These are phyloP conservation scores for Acronicta psi DNA, from an alignment of 2,888 invertebrate genomes.

Conservation along the genomic window DNA sequence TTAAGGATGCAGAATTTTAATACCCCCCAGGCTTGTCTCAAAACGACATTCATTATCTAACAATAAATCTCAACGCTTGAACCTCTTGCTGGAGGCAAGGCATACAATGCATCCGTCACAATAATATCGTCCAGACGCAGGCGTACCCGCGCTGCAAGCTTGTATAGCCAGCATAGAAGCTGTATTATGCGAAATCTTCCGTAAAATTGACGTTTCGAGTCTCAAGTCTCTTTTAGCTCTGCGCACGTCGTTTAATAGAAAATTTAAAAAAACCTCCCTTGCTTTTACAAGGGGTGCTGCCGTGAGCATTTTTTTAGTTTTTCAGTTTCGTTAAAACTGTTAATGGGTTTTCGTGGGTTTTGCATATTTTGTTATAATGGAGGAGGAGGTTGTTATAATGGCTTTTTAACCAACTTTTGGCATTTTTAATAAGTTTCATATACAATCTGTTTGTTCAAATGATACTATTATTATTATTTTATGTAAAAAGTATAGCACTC, in stretches of 20 bases:
- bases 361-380: conserved; percentile 12
- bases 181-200: conserved; percentile 80
- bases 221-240: conserved; percentile 71
- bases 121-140: conserved; percentile 9
- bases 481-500: too few species aligned
- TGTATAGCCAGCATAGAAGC: conserved; percentile 51
- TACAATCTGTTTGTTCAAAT: too few species aligned
- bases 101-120: conserved; percentile 6
- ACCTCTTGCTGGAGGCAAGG: too few species aligned
- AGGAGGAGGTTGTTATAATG: background rate
- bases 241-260: conserved; percentile 72
- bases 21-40: too few species aligned
- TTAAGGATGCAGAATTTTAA: too few species aligned
- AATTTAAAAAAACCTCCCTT: conserved; percentile 64
- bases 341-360: conserved; percentile 46
- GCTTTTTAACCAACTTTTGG: too few species aligned
- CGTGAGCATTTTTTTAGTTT: conserved; percentile 39
- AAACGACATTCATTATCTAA: too few species aligned
- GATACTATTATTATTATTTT: too few species aligned
- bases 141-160: conserved; percentile 32
- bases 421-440: too few species aligned
- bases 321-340: conserved; percentile 45
- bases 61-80: too few species aligned
- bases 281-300: conserved; percentile 52
- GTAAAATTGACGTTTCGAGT: conserved; percentile 83